Evolutionary conservation across 2,888 invertebrate genomes (phyloP), one percentile per base, ranked within the genome.

Genomic region (Brenthis daphne): DNA sequence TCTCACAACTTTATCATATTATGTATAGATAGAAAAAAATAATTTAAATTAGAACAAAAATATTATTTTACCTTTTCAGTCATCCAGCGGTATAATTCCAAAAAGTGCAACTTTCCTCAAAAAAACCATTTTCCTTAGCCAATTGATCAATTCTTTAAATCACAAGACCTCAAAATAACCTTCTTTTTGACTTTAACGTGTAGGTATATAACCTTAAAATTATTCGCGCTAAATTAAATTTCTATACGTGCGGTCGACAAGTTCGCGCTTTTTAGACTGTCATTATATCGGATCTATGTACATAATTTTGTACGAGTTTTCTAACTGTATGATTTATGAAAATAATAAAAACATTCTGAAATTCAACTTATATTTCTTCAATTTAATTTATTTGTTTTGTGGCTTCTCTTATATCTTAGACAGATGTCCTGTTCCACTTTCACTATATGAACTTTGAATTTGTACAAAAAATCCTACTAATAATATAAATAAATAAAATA

Each of bases 241-340:
- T 51, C 33, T 51, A 51, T 48, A 69, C 72, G 72, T 69, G 67
- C 61, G 54, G 13, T 54, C 67, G 14, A 14, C 29, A 37, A 53
- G 53, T 65, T 67, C 33, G 61, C 69, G 60, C 67, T 53, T 67
- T 61, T 67, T 29, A 29, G 48, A 72, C 71, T 57, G 65, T 50
- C 57, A 63, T 13, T 20, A 48, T 50, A 33, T 60, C n/a, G 12
- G 61, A 48, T 56, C 47, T 24, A n/a, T n/a, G n/a, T n/a, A 61
- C 67, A 24, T 11, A 24, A 16, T 63, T 51, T 16, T 16, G 61
- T 51, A 33, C 33, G 16, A 61, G 12, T 50, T 50, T 50, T 11
- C 8, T 2, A 50, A n/a, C n/a, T 50, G 13, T 14, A 14, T 3
- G 13, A n/a, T n/a, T 50, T 3, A 50, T 14, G 14, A 50, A 50